Base-by-base conservation (phyloP, 1,140 invertebrate species). In the Bombus picipes region DNA sequence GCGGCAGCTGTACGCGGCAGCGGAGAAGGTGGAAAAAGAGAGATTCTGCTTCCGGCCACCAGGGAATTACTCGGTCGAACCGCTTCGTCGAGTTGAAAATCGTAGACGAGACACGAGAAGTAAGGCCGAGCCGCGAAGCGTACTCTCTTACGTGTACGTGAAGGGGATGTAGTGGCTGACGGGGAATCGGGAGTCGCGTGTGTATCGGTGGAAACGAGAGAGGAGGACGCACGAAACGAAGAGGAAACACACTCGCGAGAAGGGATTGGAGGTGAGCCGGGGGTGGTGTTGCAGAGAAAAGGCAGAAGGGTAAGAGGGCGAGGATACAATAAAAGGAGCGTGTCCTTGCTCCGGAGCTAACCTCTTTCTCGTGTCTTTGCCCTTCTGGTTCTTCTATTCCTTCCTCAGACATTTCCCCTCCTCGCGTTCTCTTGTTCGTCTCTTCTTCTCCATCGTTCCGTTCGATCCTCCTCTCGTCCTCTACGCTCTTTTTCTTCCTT, bases 61-160 rank as follows among this genome's bases (percentile, higher is more conserved):
- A 83, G 66, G 86, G 75, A 70, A 90, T 87, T 85, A 87, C 86
- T 87, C 65, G 83, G 86, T 87, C 86, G 86, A 85, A 87, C 88
- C 79, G 88, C 91, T 72, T 86, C 88, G 78, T 83, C 87, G 81
- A 89, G 88, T 72, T 84, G 88, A 81, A 89, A 91, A 89, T 88
- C 84, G 81, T 87, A 88, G 88, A 87, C 87, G 77, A 65, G 86
- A 83, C 84, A 86, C 73, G 86, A 88, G 84, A 71, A 85, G 86
- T 77, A 81, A 87, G 86, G 83, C 81, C 83, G 83, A 28, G 72
- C 82, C 85, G 74, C 66, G 85, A 62, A 76, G 81, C 80, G 85
- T 79, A 79, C 76, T 81, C 71, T 73, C 62, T 80, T 74, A 71
- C 68, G 12, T 74, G 71, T 43, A 65, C 66, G 37, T 37, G 77